Evolutionary conservation across 2,797 vertebrate genomes (phyloP).

Genomic region (Spinus pinus): DNA sequence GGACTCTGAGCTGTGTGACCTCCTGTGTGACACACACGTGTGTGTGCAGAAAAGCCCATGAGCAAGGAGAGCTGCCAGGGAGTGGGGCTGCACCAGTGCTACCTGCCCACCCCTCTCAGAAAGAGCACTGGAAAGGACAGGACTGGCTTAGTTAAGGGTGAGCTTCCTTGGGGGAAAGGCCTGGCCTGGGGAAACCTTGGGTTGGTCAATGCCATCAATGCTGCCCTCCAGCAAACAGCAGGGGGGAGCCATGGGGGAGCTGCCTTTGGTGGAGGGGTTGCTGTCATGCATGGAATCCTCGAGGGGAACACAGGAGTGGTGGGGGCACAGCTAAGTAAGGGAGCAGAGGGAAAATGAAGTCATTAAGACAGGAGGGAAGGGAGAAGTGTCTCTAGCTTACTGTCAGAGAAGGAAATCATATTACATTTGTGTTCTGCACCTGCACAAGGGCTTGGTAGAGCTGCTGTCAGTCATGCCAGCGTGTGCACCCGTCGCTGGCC

Average conservation of each 20-base stretch:
- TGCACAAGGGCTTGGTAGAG: neutral
- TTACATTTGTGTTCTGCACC: neutral
- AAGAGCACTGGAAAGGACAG: neutral
- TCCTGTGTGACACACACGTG: fast-evolving
- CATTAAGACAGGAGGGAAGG: neutral
- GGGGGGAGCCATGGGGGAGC: fast-evolving
- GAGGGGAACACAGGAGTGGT: neutral
- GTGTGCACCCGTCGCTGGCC: fast-evolving
- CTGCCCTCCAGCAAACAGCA: fast-evolving
- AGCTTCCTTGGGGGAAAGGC: neutral
- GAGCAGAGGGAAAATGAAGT: neutral
- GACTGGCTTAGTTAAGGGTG: neutral
- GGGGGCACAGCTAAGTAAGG: neutral
- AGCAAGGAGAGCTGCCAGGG: fast-evolving
- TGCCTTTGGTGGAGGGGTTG: neutral
- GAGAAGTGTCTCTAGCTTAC: neutral
- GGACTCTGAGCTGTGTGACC: neutral
- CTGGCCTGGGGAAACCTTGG: neutral
- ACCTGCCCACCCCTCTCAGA: neutral
- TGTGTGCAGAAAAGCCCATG: neutral
- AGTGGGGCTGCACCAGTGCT: fast-evolving
- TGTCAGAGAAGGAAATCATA: neutral
- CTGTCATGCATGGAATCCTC: neutral
- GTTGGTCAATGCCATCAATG: fast-evolving
- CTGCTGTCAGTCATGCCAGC: neutral